Evolutionary conservation across 2,113 vertebrate species (phyloP).

Genomic region (Lophura nycthemera): DNA sequence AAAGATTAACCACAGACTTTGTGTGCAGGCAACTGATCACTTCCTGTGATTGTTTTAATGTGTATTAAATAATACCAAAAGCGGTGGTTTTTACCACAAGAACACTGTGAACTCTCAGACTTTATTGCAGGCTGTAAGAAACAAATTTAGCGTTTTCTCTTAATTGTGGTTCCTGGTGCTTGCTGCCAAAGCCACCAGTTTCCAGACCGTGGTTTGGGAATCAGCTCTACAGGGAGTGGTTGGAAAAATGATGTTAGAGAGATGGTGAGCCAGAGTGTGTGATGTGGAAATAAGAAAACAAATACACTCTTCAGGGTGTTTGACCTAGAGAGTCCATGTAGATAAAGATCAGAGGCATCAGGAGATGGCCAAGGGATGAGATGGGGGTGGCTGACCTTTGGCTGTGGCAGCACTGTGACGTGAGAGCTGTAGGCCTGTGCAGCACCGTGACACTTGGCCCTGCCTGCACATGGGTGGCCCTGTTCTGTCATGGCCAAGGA

Average conservation of each 20-base stretch:
- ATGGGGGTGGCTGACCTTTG: not conserved
- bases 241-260: not conserved
- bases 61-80: slow-evolving; percentile 25
- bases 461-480: not conserved
- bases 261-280: not conserved
- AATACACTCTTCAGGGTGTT: not conserved
- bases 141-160: not conserved
- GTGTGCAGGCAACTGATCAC: not conserved
- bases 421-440: not conserved
- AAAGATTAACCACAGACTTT: not conserved
- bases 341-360: not conserved
- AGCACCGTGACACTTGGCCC: not conserved
- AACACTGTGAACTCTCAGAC: not conserved
- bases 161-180: not conserved
- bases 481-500: not conserved
- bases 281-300: not conserved
- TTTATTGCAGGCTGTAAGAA: not conserved
- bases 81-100: not conserved
- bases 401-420: not conserved
- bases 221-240: rapidly evolving
- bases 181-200: not conserved
- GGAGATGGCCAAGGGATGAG: not conserved
- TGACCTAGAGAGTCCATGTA: not conserved
- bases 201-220: not conserved
- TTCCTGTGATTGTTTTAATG: slow-evolving; percentile 9